Base-by-base conservation (phyloP, 2,113 vertebrate species). In the Daubentonia madagascariensis region DNA sequence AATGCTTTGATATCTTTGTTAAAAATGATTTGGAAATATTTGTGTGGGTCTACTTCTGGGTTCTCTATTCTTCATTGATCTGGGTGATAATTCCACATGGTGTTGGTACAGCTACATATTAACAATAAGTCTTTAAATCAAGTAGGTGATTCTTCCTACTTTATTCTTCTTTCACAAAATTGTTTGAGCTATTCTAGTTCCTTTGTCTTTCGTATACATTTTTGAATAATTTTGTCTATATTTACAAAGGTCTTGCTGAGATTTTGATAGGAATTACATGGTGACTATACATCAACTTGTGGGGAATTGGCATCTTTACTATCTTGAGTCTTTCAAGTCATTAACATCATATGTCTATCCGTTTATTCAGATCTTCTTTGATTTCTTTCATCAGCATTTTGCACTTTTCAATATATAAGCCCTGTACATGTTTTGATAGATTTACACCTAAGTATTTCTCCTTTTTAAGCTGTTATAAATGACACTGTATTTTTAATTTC, bases 11-110 rank as follows among this genome's bases (percentile, higher is more conserved):
- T 48, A 86, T 67, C 67, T 93, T 78, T 96, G 72, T 91, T 72
- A 90, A 95, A 95, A 88, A 96, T 96, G 67, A 80, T 97, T 86
- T 65, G 52, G 63, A 93, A 95, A 50, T 97, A 85, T 76, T 92
- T 87, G 12, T 76, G 23, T 88, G 65, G 45, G 45, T 88, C 63
- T 92, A 40, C 88, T 94, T 95, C 90, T 92, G 57, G 59, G 45
- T 61, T 91, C 54, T 97, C 50, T 90, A 59, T 61, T 96, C 89
- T 65, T 57, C 63, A 88, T 76, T 32, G 40, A 97, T 95, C 84
- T 84, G 28, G 96, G 43, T 92, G 94, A 94, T 14, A 83, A 52
- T 85, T 70, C 17, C 68, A 67, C 57, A 48, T 6, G 22, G 54
- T 59, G 80, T 12, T 92, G 79, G 30, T 50, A 17, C 2, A 72